Conservation (phyloP, 2,888 invertebrate genomes). For the Cephus rjabovi region DNA sequence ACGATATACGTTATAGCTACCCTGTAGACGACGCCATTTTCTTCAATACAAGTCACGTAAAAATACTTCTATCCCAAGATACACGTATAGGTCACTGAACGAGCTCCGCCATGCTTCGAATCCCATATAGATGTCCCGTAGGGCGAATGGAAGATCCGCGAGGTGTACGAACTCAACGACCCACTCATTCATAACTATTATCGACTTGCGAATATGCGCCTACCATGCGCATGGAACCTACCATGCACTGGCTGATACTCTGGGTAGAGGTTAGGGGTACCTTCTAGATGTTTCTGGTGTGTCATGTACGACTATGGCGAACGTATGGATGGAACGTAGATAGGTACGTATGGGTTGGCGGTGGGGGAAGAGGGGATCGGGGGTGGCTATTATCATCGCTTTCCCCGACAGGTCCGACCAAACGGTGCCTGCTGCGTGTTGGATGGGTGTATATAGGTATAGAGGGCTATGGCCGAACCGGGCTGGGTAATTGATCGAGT, state of each 20-base stretch:
- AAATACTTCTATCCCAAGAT: neutral
- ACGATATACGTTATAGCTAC: neutral
- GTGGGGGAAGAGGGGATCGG: too few species aligned
- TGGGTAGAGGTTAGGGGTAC: neutral
- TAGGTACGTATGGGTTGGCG: neutral
- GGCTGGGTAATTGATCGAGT: neutral
- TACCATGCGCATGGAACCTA: neutral
- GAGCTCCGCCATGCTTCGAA: neutral
- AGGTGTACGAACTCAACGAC: neutral
- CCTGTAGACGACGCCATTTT: neutral
- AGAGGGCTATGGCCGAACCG: neutral
- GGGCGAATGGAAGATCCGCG: neutral
- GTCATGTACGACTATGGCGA: neutral
- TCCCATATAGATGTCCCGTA: neutral
- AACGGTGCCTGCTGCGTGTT: neutral
- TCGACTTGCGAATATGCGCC: constrained; percentile 1
- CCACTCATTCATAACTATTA: constrained; percentile 15
- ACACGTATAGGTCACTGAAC: neutral
- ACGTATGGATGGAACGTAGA: neutral
- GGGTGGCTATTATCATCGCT: neutral
- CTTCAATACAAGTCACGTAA: neutral
- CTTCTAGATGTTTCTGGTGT: neutral
- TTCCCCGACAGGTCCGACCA: neutral
- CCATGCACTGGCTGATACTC: neutral
- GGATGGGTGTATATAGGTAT: neutral